phyloP scores from a whole-genome alignment of 2,113 vertebrate genomes.

The Grallaria varia region DNA sequence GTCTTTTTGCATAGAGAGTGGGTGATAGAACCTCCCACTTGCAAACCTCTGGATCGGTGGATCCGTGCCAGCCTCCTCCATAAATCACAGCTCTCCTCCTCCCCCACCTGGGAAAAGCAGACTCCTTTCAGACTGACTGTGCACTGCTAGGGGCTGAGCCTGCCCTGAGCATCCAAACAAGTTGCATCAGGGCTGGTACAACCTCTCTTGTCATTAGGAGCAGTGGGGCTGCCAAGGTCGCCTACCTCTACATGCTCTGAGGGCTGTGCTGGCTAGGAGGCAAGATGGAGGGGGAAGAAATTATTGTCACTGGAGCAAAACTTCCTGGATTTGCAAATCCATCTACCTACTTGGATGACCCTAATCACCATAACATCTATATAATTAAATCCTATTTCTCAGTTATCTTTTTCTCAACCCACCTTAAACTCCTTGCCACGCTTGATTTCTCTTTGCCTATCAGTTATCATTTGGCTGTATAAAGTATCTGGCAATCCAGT shows the following conservation, averaged over 20 bases:
- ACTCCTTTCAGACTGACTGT: not conserved
- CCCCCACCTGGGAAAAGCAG: not conserved
- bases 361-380: conserved; percentile 33
- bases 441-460: conserved; percentile 54
- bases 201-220: not conserved
- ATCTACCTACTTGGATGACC: not conserved
- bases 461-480: conserved; percentile 42
- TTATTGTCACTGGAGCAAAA: not conserved
- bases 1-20: conserved; percentile 45
- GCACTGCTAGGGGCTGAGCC: not conserved
- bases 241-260: not conserved
- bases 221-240: not conserved
- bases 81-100: not conserved
- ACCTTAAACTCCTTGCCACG: not conserved
- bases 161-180: not conserved
- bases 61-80: not conserved
- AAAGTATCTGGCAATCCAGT: conserved; percentile 1
- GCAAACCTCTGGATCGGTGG: not conserved
- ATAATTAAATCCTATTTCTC: conserved; percentile 38
- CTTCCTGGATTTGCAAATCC: conserved; percentile 47
- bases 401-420: conserved; percentile 32
- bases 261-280: not conserved
- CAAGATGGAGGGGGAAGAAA: not conserved
- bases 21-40: conserved; percentile 26
- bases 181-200: not conserved